These are phyloP conservation scores for Lontra canadensis DNA, from an alignment of 2,113 vertebrate species.

Conservation along the genomic window DNA sequence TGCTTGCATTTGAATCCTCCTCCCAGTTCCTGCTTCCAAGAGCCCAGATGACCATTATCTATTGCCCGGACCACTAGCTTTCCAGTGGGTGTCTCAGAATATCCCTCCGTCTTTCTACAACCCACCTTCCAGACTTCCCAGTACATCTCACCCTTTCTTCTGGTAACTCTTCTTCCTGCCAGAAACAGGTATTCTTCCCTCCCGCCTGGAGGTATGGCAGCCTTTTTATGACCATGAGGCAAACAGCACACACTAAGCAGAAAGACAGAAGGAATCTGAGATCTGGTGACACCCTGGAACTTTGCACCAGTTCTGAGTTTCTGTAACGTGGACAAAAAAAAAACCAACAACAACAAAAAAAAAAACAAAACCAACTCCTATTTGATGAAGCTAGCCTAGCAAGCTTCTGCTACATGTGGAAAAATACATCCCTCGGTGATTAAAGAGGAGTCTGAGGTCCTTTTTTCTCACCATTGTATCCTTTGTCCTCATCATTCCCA, in stretches of 20 bases:
- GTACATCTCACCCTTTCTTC: not conserved
- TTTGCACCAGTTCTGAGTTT: not conserved
- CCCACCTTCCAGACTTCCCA: not conserved
- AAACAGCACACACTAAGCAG: not conserved
- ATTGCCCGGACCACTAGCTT: not conserved
- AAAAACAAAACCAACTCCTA: not conserved
- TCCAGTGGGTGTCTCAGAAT: not conserved
- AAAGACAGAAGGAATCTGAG: not conserved
- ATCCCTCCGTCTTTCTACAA: not conserved
- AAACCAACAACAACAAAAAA: no score
- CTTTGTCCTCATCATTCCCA: no score
- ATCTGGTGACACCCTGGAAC: not conserved
- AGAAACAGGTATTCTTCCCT: not conserved
- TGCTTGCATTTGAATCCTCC: not conserved
- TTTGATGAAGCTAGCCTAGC: not conserved
- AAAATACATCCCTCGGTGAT: not conserved
- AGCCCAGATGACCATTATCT: not conserved
- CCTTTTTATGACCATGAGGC: not conserved
- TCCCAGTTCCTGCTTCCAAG: not conserved
- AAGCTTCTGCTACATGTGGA: accelerated
- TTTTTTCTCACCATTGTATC: no score
- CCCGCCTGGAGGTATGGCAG: not conserved
- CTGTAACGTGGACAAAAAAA: not conserved
- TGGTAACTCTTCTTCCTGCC: not conserved
- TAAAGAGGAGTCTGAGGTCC: no score